Evolutionary conservation across 2,888 invertebrate genomes (phyloP), one percentile per base, ranked within the genome.

Genomic region (Incurvaria masculella): DNA sequence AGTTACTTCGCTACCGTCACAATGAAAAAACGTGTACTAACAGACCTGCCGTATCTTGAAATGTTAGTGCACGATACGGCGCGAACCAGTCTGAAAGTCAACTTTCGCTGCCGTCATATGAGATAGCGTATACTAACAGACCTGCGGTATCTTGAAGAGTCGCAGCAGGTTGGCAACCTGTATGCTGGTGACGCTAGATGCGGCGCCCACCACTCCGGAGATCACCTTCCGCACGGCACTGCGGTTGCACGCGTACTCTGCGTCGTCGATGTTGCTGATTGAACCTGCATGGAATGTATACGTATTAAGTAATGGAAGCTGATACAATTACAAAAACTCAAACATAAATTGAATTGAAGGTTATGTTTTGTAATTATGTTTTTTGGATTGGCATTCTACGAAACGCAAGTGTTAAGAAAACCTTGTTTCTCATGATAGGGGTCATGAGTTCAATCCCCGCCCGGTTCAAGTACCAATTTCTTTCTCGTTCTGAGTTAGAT

Each of bases 181-280:
- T 61, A 97, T 95, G 41, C 95, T 95, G 46, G 96, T 97, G 57
- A 96, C 95, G 61, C 94, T 94, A 39, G 91, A 91, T 2, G 21
- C 43, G 14, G 33, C 33, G 8, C 33, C 33, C 14, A 33, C 33
- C 33, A 33, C 33, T 4, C 14, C 8, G 3, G 33, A 33, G 33
- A 8, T 33, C 14, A 14, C 14, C 11, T 6, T 14, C 3, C 69
- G 61, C 48, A 66, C 64, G 10, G 65, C 66, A 1, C 88, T 87
- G 63, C 91, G 91, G 65, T 89, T 89, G 75, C 93, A 94, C 62
- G 88, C 86, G 66, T 88, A 86, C 66, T 92, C 91, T 6, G 89
- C 90, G 52, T 91, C 92, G 60, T 92, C 93, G 55, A 95, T 93
- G 73, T 94, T 94, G 68, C 93, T 91, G 61, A 95, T 94, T 8